Percentiles rank a stretch among this genome's conserved stretches.
Evolutionary conservation across 2,888 invertebrate species (phyloP).

Genomic region (Omphaloscelis lunosa): DNA sequence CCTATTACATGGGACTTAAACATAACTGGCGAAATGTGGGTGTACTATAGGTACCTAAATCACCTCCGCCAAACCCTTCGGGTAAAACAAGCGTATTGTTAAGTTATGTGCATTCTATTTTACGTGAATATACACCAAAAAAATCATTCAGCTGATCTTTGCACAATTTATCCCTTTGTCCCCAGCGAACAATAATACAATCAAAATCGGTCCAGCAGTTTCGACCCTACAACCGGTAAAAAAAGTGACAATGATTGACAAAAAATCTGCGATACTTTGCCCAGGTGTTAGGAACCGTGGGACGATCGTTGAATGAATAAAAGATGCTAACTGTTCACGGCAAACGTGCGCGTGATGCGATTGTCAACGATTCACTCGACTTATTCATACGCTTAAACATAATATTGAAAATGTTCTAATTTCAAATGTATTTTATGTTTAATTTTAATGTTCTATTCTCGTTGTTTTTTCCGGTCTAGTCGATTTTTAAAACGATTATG

Average conservation of each 20-base stretch:
- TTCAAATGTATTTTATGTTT: constrained; percentile 27
- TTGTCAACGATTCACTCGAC: constrained; percentile 21
- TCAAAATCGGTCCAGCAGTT: constrained; percentile 19
- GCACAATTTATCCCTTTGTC: constrained; percentile 17
- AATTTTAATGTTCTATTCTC: not conserved
- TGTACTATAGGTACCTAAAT: not conserved
- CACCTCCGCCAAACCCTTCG: not conserved
- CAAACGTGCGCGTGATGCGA: constrained; percentile 37
- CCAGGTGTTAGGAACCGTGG: constrained; percentile 63
- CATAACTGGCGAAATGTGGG: not conserved
- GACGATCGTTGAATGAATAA: constrained; percentile 63
- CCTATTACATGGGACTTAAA: not conserved
- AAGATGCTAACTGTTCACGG: constrained; percentile 52
- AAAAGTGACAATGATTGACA: constrained; percentile 34
- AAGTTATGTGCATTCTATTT: not conserved
- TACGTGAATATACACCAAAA: not conserved
- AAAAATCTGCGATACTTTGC: constrained; percentile 41
- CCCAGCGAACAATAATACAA: constrained; percentile 30
- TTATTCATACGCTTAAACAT: constrained; percentile 23
- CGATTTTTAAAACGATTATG: constrained; percentile 20
- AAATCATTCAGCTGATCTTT: constrained; percentile 37
- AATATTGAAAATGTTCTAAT: constrained; percentile 25
- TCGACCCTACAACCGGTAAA: not conserved
- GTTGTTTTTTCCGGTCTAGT: constrained; percentile 51
- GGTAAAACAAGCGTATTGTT: not conserved